phyloP scores from a whole-genome alignment of 2,888 invertebrate species.

The Coleophora flavipennella region DNA sequence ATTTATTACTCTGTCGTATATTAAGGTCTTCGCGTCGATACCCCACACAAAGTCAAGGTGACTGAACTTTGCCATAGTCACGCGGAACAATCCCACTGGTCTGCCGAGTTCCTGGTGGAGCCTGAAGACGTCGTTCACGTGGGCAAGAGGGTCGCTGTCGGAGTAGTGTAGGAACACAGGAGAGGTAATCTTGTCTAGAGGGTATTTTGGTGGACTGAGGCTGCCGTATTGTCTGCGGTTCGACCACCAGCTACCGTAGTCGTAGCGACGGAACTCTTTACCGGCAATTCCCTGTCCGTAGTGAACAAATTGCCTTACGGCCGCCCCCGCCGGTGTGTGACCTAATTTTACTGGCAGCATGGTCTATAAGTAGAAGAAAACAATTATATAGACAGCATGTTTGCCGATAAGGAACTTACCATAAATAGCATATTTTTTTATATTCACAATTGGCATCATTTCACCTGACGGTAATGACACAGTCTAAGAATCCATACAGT shows the following conservation, averaged over 20 bases:
- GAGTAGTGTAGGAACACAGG: constrained; percentile 78
- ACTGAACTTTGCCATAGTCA: constrained; percentile 73
- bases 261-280: constrained; percentile 69
- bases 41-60: constrained; percentile 82
- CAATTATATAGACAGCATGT: no score
- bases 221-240: constrained; percentile 72
- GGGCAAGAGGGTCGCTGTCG: constrained; percentile 76
- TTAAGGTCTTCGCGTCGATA: constrained; percentile 68
- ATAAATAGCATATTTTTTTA: no score
- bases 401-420: no score
- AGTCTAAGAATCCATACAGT: no score
- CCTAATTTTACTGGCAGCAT: constrained; percentile 79
- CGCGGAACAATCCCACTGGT: constrained; percentile 67
- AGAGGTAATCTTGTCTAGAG: constrained; percentile 66
- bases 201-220: constrained; percentile 70
- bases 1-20: constrained; percentile 72
- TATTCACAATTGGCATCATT: no score
- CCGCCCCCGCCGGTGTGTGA: constrained; percentile 79
- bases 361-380: constrained; percentile 56
- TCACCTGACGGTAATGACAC: no score
- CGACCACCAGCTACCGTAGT: constrained; percentile 54
- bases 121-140: constrained; percentile 66
- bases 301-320: constrained; percentile 80
- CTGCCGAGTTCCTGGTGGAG: constrained; percentile 68
- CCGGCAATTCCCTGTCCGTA: constrained; percentile 77